Base-by-base conservation (phyloP, 2,113 vertebrate genomes). In the Lathamus discolor region DNA sequence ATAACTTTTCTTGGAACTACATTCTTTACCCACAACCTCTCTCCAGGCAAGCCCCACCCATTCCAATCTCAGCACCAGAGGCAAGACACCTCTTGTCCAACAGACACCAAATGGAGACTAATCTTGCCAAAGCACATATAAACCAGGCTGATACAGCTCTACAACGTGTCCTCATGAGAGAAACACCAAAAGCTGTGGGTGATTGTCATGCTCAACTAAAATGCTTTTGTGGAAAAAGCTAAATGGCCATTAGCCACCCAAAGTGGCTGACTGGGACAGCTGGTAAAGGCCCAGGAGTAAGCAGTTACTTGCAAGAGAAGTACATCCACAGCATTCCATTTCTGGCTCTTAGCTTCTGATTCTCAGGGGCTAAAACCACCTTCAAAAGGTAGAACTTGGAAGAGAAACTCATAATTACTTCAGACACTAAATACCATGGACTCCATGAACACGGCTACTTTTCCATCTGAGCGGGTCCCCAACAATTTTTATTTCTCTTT, bases 261-360 rank as follows among this genome's bases (percentile, higher is more conserved):
- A 93, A 46, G 6, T 20, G 51, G 59, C 59, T 33, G 15, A 61
- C 11, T 33, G 31, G 16, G 37, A 90, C 12, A 62, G 20, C 20
- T 92, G 68, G 11, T 33, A 59, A 73, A 87, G 28, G 46, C 35
- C 10, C 33, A 74, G 17, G 57, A 51, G 28, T 44, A 63, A 27
- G 10, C 33, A 62, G 19, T 11, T 61, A 55, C 5, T 3, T 1
- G 1, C 3, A 2, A 52, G 33, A 76, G 29, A 63, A 0, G 2
- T 44, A 31, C 35, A 25, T n/a, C 83, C 64, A 67, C 51, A 77
- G 35, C 19, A 62, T 28, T 49, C 28, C 10, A 7, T 44, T 73
- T 73, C 52, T n/a, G 3, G 31, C 48, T 74, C 18, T 49, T 2
- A 3, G 68, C 35, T 88, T 61, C 52, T 49, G 23, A 9, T 48